Conservation (phyloP, 1,140 invertebrate genomes). For the Neuroterus valhalla region DNA sequence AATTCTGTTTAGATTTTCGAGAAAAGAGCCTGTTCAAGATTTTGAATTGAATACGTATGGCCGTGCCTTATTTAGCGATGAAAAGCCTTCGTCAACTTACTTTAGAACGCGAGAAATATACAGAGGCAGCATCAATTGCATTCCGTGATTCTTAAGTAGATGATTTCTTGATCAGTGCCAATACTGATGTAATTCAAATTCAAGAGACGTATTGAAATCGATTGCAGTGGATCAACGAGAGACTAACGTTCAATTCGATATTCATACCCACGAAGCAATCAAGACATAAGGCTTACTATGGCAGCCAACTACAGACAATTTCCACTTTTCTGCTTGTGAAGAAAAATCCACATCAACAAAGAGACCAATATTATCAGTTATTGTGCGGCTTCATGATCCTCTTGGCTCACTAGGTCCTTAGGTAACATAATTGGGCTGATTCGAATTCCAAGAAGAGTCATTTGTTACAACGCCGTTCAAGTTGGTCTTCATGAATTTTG, state of each 20-base stretch:
- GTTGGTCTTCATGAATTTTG: constrained; percentile 37
- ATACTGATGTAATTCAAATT: constrained; percentile 51
- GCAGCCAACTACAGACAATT: constrained; percentile 10
- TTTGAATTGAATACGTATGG: constrained; percentile 66
- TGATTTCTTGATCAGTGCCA: constrained; percentile 58
- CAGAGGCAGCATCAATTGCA: constrained; percentile 51
- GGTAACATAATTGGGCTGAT: background rate
- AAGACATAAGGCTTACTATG: constrained; percentile 11
- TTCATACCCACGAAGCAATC: background rate
- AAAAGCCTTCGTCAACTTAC: constrained; percentile 51
- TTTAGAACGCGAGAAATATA: constrained; percentile 49
- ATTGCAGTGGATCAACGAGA: background rate
- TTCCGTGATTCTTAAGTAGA: constrained; percentile 62
- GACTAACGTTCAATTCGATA: background rate
- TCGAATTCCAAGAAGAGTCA: constrained; percentile 8
- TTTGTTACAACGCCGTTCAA: background rate
- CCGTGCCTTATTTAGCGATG: constrained; percentile 54
- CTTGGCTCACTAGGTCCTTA: constrained; percentile 55
- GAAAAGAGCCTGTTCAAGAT: constrained; percentile 39
- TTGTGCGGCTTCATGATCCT: constrained; percentile 57
- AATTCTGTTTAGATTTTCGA: constrained; percentile 47
- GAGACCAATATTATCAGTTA: constrained; percentile 31
- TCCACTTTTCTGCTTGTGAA: background rate
- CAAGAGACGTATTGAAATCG: background rate
- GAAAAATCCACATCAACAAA: background rate